A percentile compares a stretch with the other conserved stretches of the same genome.
phyloP scores from a whole-genome alignment of 2,797 vertebrate genomes.

The Valencia hispanica region DNA sequence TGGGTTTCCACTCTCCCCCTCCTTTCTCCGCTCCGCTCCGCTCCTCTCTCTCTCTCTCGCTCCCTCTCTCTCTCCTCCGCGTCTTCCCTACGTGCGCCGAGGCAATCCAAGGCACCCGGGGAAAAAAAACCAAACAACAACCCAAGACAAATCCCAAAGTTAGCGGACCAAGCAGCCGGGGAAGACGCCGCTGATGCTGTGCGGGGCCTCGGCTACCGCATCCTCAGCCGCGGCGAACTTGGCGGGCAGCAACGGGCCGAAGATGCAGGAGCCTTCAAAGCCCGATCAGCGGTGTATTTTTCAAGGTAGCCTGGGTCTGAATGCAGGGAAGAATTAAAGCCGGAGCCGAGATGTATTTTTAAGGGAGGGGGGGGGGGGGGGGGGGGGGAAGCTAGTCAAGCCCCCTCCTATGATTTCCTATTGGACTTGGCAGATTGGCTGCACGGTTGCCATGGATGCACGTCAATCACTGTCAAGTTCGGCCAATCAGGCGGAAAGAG shows the following conservation, averaged over 20 bases:
- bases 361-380: conserved; percentile 71
- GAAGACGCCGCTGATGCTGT: conserved; percentile 61
- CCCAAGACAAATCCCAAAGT: conserved; percentile 75
- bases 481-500: conserved; percentile 88
- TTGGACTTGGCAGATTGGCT: conserved; percentile 93
- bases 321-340: conserved; percentile 80
- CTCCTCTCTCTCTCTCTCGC: conserved; percentile 57
- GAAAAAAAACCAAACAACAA: neutral
- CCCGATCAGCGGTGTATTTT: conserved; percentile 76
- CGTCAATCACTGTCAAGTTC: conserved; percentile 92
- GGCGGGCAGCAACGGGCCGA: conserved; percentile 63
- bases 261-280: conserved; percentile 67
- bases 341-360: conserved; percentile 82
- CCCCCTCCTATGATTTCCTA: conserved; percentile 85
- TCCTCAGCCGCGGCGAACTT: conserved; percentile 74
- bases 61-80: conserved; percentile 56
- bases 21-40: conserved; percentile 56
- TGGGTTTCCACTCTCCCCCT: conserved; percentile 70
- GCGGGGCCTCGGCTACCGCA: conserved; percentile 73
- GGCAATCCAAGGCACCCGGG: conserved; percentile 56
- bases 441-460: conserved; percentile 89
- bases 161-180: conserved; percentile 66
- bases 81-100: conserved; percentile 52
- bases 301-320: conserved; percentile 68
- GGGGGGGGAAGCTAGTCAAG: conserved; percentile 81